Base-by-base conservation (phyloP, 1,140 invertebrate genomes). In the Procambarus virginalis region DNA sequence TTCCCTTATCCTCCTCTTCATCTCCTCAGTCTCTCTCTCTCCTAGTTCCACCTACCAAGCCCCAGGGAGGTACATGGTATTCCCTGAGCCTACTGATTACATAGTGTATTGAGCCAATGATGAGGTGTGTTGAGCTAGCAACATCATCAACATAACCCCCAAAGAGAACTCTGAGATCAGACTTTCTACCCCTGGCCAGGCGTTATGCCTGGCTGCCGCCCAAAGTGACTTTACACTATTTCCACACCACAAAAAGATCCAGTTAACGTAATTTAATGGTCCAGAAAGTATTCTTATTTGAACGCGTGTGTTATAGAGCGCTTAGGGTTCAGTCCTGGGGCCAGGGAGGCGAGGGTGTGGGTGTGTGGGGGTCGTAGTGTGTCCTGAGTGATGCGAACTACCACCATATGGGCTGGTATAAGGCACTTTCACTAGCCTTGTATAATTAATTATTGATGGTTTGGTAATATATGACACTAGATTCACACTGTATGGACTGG, bases 151-250 rank as follows among this genome's bases (percentile, higher is more conserved):
- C 51, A 55, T 55, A 55, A 55, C 51, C 8, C 51, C 8, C 51
- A 55, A 34, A 34, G n/a, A 12, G 51, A 55, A 55, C 51, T 2
- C 51, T 55, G 51, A 55, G 51, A 9, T 55, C 8, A 12, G 5
- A 68, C 14, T 68, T 68, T 68, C 64, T 68, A 55, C 64, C 64
- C 34, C 64, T 68, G 64, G 49, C 51, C 82, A n/a, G 34, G 45
- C 68, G 82, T 84, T 84, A 73, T 84, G 82, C 82, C 82, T 84
- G 46, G 82, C 82, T 84, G 82, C 45, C 48, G 48, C 68, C 17
- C 82, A 64, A 34, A 84, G 82, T 84, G 82, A 84, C 82, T 84
- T 64, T 73, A 84, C 82, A 84, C 46, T 84, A 84, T 84, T 84
- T 84, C 82, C 22, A 4, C 73, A 22, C 48, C 51, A 3, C 17